Evolutionary conservation across 2,888 invertebrate genomes (phyloP), one percentile per base, ranked within the genome.

Genomic region (Hirtodrosophila trivittata): DNA sequence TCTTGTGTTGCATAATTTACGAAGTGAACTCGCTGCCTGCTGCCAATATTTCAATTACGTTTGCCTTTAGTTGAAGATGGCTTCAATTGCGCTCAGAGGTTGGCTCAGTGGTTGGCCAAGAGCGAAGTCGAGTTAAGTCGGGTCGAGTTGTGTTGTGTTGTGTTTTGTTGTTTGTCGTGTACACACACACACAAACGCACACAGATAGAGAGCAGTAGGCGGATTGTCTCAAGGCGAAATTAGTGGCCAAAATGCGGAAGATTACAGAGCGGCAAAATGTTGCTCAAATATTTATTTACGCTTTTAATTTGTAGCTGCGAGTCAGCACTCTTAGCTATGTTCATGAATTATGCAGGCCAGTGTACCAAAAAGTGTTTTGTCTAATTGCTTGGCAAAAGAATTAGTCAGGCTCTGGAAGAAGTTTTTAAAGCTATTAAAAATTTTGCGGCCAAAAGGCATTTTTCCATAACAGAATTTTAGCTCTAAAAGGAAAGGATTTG

Each of bases 221-320:
- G 86, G 45, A 41, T 64, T 83, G 77, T 56, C 85, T 81, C 55
- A 39, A 58, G 85, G 82, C 84, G 35, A 74, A 81, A 81, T 81
- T 81, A 86, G 86, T 86, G 86, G 85, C 77, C 75, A 63, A 58
- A 77, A 71, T 81, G 81, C 35, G 84, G 85, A 65, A 86, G 86
- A 81, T 81, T 86, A 81, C 77, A 86, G 86, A 66, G 67, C 85
- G 50, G 38, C 46, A 47, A 60, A 86, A 75, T 69, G 63, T 75
- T 70, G 52, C 64, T 81, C 64, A 86, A 81, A 86, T 86, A 81
- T 86, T 81, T 86, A 81, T 81, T 68, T 77, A 58, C 45, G 58
- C 66, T 75, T 73, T 75, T 75, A 75, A 75, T 75, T 75, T 77
- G 58, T 41, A 57, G 46, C 47, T 26, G 26, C 14, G 12, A 41